Percentiles rank a stretch among this genome's conserved stretches.
Conservation (phyloP, 1,140 invertebrate species). For the Tribolium castaneum region DNA sequence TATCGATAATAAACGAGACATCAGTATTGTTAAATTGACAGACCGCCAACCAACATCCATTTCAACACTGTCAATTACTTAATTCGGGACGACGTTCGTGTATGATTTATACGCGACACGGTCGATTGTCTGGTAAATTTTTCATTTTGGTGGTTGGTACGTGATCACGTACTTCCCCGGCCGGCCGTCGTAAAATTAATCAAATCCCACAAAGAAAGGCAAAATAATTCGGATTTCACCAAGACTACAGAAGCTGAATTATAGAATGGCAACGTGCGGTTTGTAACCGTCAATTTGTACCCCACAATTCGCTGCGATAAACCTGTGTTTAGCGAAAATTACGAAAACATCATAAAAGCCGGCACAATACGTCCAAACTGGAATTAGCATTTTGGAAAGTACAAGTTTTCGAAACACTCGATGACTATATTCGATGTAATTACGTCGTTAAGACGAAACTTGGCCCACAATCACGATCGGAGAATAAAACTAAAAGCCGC, state of each 20-base stretch:
- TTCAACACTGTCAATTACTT: background rate
- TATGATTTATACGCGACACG: background rate
- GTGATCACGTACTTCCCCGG: background rate
- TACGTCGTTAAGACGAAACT: constrained; percentile 9
- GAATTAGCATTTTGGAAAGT: constrained; percentile 6
- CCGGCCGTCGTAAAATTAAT: background rate
- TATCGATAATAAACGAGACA: constrained; percentile 4
- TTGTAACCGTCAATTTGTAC: constrained; percentile 7
- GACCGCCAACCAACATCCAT: background rate
- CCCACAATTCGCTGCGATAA: background rate
- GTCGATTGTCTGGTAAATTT: background rate
- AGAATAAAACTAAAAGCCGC: background rate
- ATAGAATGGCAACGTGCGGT: background rate
- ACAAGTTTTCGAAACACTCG: constrained; percentile 3
- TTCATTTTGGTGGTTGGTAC: background rate
- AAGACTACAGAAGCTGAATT: constrained; percentile 15
- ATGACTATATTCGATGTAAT: constrained; percentile 18
- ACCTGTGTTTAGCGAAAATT: constrained; percentile 12
- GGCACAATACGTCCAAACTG: background rate
- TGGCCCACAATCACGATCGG: background rate
- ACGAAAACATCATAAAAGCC: constrained; percentile 4
- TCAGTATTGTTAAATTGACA: background rate
- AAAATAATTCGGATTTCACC: background rate
- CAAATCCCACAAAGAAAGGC: background rate
- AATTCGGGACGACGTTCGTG: background rate